Percentiles rank a stretch among this genome's conserved stretches.
phyloP scores from a whole-genome alignment of 2,888 invertebrate genomes.

The Allolobophora icterica region DNA sequence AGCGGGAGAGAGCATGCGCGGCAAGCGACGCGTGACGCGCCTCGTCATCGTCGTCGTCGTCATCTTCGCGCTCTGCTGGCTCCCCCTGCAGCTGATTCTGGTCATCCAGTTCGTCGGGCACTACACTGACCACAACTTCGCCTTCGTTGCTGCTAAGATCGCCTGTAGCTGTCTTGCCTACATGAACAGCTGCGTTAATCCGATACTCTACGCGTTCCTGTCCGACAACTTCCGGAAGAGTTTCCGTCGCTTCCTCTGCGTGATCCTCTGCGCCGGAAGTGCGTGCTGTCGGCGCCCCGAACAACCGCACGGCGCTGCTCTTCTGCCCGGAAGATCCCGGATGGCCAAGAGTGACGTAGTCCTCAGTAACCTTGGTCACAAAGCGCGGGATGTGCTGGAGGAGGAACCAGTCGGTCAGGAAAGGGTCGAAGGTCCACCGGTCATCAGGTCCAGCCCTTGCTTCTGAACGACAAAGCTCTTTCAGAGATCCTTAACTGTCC shows the following conservation, averaged over 20 bases:
- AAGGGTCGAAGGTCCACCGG: background rate
- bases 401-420: background rate
- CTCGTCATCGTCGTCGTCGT: conserved; percentile 90
- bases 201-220: conserved; percentile 89
- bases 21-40: conserved; percentile 86
- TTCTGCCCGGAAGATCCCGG: background rate
- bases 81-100: conserved; percentile 82
- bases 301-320: background rate
- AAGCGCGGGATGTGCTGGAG: background rate
- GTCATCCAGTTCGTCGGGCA: conserved; percentile 80
- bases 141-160: conserved; percentile 57
- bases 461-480: background rate
- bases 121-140: conserved; percentile 69
- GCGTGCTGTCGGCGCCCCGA: background rate
- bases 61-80: conserved; percentile 92
- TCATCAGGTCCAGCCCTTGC: background rate
- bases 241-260: conserved; percentile 69
- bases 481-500: background rate
- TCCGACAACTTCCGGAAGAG: conserved; percentile 93
- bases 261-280: conserved; percentile 70
- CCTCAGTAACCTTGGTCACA: background rate
- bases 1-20: conserved; percentile 81
- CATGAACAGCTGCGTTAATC: conserved; percentile 93
- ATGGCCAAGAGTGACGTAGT: background rate
- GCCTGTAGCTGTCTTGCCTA: conserved; percentile 73